A percentile compares a stretch with the other conserved stretches of the same genome.
Conservation (phyloP, 1,140 invertebrate species). For the Drosophila pseudoobscura region DNA sequence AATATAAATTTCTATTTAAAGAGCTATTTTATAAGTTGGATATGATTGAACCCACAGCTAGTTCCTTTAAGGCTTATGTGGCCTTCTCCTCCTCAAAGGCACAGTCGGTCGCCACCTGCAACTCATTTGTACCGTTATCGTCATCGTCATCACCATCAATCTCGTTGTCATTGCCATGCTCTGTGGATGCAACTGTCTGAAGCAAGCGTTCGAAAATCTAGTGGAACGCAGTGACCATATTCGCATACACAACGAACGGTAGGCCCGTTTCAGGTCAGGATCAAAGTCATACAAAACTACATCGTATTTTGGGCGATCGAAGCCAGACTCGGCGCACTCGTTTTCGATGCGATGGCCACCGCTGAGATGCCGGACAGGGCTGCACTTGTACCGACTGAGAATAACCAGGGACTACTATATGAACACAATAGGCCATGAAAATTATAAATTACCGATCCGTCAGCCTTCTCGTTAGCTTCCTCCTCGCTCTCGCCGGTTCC, state of each 20-base stretch:
- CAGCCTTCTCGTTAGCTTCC: constrained; percentile 64
- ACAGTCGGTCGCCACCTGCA: constrained; percentile 90
- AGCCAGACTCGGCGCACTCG: constrained; percentile 42
- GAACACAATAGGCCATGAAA: not conserved
- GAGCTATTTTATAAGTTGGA: no score
- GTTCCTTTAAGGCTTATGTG: constrained; percentile 88
- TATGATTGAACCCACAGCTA: constrained; percentile 84
- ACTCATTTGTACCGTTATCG: constrained; percentile 82
- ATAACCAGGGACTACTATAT: no score
- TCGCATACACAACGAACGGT: constrained; percentile 87
- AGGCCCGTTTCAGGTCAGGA: constrained; percentile 89
- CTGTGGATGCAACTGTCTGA: constrained; percentile 87
- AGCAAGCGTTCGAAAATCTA: constrained; percentile 88
- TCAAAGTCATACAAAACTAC: constrained; percentile 88
- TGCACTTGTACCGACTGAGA: no score
- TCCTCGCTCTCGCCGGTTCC: no score
- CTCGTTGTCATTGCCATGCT: constrained; percentile 83
- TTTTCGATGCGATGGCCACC: constrained; percentile 85
- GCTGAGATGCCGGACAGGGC: constrained; percentile 87
- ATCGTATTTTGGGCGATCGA: constrained; percentile 84
- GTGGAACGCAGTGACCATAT: constrained; percentile 87
- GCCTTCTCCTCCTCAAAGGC: constrained; percentile 92
- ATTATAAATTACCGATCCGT: constrained; percentile 85
- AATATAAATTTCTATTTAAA: no score
- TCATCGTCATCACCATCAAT: constrained; percentile 82